Conservation (phyloP, 2,797 vertebrate species). For the Gila robusta region DNA sequence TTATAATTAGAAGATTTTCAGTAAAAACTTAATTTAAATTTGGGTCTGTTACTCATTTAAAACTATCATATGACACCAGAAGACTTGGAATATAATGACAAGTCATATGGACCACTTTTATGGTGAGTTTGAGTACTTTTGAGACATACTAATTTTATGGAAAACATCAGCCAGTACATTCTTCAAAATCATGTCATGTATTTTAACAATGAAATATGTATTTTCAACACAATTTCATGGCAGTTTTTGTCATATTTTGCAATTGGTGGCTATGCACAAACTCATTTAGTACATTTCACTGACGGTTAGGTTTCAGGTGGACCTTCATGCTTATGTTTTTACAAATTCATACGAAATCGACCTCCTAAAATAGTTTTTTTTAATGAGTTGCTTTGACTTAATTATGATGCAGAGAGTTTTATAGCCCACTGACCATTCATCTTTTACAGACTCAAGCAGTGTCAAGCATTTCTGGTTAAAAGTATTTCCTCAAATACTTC, state of each 20-base stretch:
- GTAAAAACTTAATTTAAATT: not conserved
- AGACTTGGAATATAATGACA: not conserved
- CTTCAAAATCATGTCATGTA: too few species aligned
- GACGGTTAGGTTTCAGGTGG: not conserved
- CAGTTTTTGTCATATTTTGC: not conserved
- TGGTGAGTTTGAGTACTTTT: not conserved
- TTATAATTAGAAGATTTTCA: not conserved
- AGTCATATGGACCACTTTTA: not conserved
- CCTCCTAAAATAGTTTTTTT: not conserved
- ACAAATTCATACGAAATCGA: not conserved
- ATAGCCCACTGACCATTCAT: not conserved
- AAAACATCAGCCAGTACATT: not conserved
- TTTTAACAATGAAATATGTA: not conserved
- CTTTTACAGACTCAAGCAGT: not conserved
- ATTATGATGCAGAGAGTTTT: not conserved
- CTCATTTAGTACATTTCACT: not conserved
- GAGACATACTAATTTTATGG: too few species aligned
- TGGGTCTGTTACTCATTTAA: not conserved
- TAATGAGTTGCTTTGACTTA: not conserved
- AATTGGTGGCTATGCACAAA: not conserved
- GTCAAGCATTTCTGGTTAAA: not conserved
- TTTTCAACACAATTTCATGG: not conserved
- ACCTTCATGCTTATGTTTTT: not conserved
- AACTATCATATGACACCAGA: not conserved
- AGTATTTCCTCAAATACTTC: not conserved